These are phyloP conservation scores for Sialis lutaria DNA, from an alignment of 2,888 invertebrate species.

Conservation along the genomic window DNA sequence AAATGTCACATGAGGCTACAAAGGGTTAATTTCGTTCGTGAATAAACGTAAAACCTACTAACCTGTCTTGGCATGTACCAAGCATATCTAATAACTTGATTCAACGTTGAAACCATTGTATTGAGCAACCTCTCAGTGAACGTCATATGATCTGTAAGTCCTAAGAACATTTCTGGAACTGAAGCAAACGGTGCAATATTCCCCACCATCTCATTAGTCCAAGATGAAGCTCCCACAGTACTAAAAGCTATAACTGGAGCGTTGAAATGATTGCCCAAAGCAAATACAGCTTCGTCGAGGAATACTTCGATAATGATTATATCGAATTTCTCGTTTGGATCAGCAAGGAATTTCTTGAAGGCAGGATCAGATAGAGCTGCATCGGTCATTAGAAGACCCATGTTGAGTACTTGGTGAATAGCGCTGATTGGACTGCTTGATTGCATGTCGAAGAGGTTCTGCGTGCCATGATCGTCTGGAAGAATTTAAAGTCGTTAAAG, in stretches of 20 bases:
- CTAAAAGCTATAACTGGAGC: slow-evolving; percentile 23
- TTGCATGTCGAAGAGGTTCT: too few species aligned
- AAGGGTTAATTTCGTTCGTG: too few species aligned
- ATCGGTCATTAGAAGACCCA: too few species aligned
- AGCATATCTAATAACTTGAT: too few species aligned
- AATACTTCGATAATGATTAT: slow-evolving; percentile 28
- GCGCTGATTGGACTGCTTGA: too few species aligned
- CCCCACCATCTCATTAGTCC: slow-evolving; percentile 28
- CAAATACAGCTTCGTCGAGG: slow-evolving; percentile 28
- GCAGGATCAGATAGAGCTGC: slow-evolving; percentile 9
- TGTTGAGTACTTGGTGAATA: too few species aligned
- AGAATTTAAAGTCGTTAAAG: too few species aligned
- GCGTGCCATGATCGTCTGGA: too few species aligned
- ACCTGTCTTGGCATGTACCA: too few species aligned
- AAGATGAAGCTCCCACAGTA: slow-evolving; percentile 26
- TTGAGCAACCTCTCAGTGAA: slow-evolving; percentile 30
- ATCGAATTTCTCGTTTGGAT: slow-evolving; percentile 24
- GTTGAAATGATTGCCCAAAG: slow-evolving; percentile 21
- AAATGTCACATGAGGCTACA: too few species aligned
- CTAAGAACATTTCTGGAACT: slow-evolving; percentile 27
- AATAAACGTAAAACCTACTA: too few species aligned
- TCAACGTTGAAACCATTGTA: too few species aligned
- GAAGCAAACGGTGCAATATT: slow-evolving; percentile 29
- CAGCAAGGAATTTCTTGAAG: slow-evolving; percentile 14
- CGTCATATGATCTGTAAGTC: slow-evolving; percentile 26